These are phyloP conservation scores for Alviniconcha strummeri DNA, from an alignment of 2,888 invertebrate species.

Conservation along the genomic window DNA sequence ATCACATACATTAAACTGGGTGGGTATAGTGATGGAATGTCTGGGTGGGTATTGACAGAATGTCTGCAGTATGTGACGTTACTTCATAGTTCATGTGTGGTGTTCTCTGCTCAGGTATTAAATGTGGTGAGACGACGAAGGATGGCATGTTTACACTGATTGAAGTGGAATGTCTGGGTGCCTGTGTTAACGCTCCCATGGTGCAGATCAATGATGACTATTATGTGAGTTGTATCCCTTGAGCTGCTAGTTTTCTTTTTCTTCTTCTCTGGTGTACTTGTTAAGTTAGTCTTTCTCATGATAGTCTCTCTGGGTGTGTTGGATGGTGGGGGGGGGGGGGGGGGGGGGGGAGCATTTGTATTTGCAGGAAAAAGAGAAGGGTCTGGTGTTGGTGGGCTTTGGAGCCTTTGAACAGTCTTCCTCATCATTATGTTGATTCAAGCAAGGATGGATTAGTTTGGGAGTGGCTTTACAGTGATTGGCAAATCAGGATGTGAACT, in stretches of 20 bases:
- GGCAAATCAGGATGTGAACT: no score
- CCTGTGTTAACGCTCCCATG: constrained; percentile 99
- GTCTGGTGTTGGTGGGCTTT: no score
- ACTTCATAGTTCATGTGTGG: no score
- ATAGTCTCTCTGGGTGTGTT: background rate
- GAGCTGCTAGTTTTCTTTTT: background rate
- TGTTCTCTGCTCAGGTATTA: constrained; percentile 75
- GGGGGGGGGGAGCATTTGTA: background rate
- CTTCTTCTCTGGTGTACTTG: background rate
- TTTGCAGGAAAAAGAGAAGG: background rate
- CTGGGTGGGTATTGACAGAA: no score
- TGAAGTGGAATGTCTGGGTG: constrained; percentile 99
- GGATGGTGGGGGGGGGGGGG: background rate
- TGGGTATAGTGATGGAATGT: no score
- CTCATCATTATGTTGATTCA: no score
- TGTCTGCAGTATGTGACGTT: no score
- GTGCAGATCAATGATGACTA: constrained; percentile 97
- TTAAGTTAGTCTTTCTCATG: background rate
- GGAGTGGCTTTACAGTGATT: no score
- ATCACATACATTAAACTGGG: no score
- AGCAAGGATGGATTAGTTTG: no score
- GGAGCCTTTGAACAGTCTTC: no score
- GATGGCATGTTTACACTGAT: constrained; percentile 93
- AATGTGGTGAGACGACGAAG: constrained; percentile 85
- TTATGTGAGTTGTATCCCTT: constrained; percentile 82